Evolutionary conservation across 2,888 invertebrate species (phyloP), one percentile per base, ranked within the genome.

Genomic region (Drosophila buzzatii): DNA sequence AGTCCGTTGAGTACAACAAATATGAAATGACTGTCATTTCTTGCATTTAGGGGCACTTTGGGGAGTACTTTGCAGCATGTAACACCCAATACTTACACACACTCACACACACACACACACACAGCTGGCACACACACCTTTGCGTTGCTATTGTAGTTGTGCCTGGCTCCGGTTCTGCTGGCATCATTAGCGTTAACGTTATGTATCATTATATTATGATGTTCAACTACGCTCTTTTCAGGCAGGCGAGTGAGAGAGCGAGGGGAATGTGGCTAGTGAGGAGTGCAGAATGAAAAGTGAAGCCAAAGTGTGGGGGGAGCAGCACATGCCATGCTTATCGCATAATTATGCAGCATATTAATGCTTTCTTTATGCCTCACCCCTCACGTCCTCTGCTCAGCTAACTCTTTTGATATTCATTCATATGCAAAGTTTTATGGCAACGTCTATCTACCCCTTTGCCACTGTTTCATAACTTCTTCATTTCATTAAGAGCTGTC

Each of bases 181-280:
- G 90, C 89, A 90, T 90, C 90, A 90, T 85, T 90, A 85, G 85
- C 89, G 90, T 86, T 86, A 86, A 89, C 85, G 90, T 76, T 89
- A 81, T 89, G 82, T 79, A 81, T 77, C 72, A 78, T 89, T 88
- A 88, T 85, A 76, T 83, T 87, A 64, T 74, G 70, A 73, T 73
- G 73, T 73, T 71, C 71, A 69, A 69, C 72, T 75, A 66, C 69
- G 70, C 63, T 68, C 66, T 66, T 60, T 51, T 63, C 49, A n/a
- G 33, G 5, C 20, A 20, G 23, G 12, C 20, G 14, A 3, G 35
- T 35, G 20, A 5, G 12, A 6, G 18, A 2, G 44, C 1, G 44
- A 44, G 44, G 3, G 12, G 39, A 2, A 39, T 7, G 39, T 0
- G 16, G 7, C 14, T 37, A 33, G 10, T 1, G 18, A 52, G 20